A percentile compares a stretch with the other conserved stretches of the same genome.
phyloP scores from a whole-genome alignment of 2,113 vertebrate genomes.

The Paradoxurus hermaphroditus region DNA sequence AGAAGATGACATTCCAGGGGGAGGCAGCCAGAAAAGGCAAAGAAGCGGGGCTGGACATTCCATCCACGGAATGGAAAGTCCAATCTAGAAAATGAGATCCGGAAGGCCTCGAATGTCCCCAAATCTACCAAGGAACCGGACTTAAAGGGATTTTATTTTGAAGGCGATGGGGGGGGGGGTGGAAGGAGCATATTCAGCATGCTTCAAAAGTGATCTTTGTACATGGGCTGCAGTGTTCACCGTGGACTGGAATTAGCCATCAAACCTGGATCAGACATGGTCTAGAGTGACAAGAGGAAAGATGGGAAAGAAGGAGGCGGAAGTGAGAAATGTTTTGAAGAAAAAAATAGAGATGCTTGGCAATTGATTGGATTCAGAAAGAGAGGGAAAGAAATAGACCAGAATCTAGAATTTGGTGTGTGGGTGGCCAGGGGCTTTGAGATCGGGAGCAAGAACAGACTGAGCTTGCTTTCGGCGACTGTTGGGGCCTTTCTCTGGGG shows the following conservation, averaged over 20 bases:
- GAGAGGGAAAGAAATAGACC: not conserved
- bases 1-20: not conserved
- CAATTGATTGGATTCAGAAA: constrained; percentile 16
- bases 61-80: not conserved
- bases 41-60: not conserved
- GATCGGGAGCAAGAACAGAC: not conserved
- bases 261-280: constrained; percentile 22
- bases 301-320: not conserved
- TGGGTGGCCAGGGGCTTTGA: not conserved
- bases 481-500: not conserved
- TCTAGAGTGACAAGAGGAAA: not conserved
- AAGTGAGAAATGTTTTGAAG: not conserved
- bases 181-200: not conserved
- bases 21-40: not conserved
- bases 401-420: not conserved
- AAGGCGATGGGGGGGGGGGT: not conserved
- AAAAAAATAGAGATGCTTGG: not conserved
- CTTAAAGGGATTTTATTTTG: not conserved
- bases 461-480: not conserved
- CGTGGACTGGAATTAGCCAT: not conserved
- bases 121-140: not conserved
- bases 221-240: not conserved
- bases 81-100: not conserved
- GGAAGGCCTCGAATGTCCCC: not conserved
- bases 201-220: not conserved